Evolutionary conservation across 2,888 invertebrate genomes (phyloP).

Genomic region (Acanthopleura granulata): DNA sequence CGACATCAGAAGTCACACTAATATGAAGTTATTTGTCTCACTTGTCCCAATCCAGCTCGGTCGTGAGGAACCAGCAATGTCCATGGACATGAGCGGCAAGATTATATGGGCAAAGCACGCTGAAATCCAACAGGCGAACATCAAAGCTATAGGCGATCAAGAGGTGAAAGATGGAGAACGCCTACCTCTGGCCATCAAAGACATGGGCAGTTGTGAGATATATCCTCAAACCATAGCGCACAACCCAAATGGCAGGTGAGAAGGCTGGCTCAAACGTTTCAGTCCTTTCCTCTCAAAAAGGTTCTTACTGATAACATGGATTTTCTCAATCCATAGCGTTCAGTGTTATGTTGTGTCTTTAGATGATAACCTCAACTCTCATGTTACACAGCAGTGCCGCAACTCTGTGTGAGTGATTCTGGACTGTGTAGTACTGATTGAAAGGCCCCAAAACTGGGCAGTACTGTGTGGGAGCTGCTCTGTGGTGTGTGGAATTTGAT

Average conservation of each 20-base stretch:
- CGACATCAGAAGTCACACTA: too few relatives aligned
- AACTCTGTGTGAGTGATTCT: too few relatives aligned
- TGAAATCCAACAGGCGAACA: conserved; percentile 96
- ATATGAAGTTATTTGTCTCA: too few relatives aligned
- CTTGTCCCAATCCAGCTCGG: conserved; percentile 76
- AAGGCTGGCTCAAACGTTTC: too few relatives aligned
- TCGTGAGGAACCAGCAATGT: conserved; percentile 97
- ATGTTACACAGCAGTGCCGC: too few relatives aligned
- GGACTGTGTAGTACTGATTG: too few relatives aligned
- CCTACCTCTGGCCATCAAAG: conserved; percentile 93
- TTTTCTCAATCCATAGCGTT: too few relatives aligned
- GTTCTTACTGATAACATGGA: not conserved
- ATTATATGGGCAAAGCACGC: conserved; percentile 99
- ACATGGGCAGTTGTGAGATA: conserved; percentile 99
- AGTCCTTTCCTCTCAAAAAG: not conserved
- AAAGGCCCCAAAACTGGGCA: too few relatives aligned
- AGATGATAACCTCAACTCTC: too few relatives aligned
- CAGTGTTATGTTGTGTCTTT: too few relatives aligned
- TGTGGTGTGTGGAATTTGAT: too few relatives aligned
- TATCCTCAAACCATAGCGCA: conserved; percentile 99
- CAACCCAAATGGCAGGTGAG: conserved; percentile 93
- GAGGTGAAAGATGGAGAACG: conserved; percentile 90
- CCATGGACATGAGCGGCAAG: conserved; percentile 98
- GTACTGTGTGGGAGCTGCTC: too few relatives aligned
- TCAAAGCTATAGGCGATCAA: conserved; percentile 78